Conservation (phyloP, 2,888 invertebrate species). For the Erynnis tages region DNA sequence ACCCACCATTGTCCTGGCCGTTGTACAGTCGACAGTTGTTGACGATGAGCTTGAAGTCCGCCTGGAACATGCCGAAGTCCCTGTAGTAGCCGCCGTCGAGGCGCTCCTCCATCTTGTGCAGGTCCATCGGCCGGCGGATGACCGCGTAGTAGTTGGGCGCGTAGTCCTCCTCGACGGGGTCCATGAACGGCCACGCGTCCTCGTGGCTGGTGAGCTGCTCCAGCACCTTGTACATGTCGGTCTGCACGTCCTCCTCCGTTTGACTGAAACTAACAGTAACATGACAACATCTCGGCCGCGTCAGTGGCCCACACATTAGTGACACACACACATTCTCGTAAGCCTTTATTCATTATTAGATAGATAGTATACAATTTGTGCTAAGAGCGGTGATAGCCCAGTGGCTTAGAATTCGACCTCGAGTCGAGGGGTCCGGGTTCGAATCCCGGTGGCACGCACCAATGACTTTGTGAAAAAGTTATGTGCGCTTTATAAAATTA, state of each 20-base stretch:
- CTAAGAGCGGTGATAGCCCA: no score
- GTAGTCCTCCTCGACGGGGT: constrained; percentile 95
- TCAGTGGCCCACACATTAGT: no score
- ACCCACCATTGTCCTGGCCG: constrained; percentile 94
- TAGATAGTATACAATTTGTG: no score
- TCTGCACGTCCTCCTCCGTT: constrained; percentile 91
- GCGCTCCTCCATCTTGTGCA: constrained; percentile 93
- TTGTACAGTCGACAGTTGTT: constrained; percentile 96
- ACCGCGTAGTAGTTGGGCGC: constrained; percentile 92
- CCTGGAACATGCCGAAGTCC: constrained; percentile 89
- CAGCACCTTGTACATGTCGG: constrained; percentile 95
- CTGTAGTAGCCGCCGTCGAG: constrained; percentile 91
- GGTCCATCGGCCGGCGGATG: constrained; percentile 92
- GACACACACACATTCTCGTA: no score
- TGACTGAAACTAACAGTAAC: constrained; percentile 84
- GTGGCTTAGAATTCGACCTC: no score
- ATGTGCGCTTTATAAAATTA: no score
- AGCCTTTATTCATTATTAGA: no score
- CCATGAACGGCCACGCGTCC: constrained; percentile 97
- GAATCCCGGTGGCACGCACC: no score
- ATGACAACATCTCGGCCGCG: constrained; percentile 32
- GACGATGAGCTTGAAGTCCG: constrained; percentile 94
- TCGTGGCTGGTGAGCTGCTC: constrained; percentile 93
- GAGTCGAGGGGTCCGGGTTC: no score
- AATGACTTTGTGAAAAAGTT: no score